These are phyloP conservation scores for Andrena cerasifolii DNA, from an alignment of 1,140 invertebrate genomes.

Conservation along the genomic window DNA sequence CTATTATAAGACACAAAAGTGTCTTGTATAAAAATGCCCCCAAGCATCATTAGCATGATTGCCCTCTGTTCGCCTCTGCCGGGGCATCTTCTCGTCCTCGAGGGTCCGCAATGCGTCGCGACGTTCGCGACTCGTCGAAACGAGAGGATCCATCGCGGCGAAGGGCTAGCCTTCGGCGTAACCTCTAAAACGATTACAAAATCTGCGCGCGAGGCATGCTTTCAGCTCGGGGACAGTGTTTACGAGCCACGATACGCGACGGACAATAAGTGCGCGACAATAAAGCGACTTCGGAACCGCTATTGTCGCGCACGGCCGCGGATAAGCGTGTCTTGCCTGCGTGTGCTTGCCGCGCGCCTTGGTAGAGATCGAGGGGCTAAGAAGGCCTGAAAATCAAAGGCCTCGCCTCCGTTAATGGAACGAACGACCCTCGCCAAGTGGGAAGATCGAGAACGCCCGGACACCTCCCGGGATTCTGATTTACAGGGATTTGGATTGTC, in stretches of 20 bases:
- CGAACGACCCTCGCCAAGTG: constrained; percentile 11
- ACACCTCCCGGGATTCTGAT: not conserved
- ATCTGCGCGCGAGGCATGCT: constrained; percentile 29
- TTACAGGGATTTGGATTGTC: constrained; percentile 10
- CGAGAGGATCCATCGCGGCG: not conserved
- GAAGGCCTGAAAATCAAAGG: constrained; percentile 37
- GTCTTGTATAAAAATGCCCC: too few species aligned
- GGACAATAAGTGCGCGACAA: constrained; percentile 54
- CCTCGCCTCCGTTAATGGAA: constrained; percentile 32
- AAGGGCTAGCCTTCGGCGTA: constrained; percentile 39
- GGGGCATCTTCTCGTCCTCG: not conserved
- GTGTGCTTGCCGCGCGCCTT: not conserved
- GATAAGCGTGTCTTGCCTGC: not conserved
- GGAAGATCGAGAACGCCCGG: not conserved
- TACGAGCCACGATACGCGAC: constrained; percentile 42
- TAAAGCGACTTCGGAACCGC: constrained; percentile 37
- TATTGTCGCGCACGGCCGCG: constrained; percentile 36
- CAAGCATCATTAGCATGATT: not conserved
- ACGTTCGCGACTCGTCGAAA: not conserved
- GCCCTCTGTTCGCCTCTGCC: not conserved
- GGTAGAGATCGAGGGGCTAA: not conserved
- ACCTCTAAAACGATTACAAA: constrained; percentile 50
- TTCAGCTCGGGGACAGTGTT: constrained; percentile 36
- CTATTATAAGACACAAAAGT: too few species aligned
- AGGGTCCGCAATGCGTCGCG: constrained; percentile 37